Evolutionary conservation across 2,888 invertebrate genomes (phyloP), one percentile per base, ranked within the genome.

Genomic region (Lydus trimaculatus): DNA sequence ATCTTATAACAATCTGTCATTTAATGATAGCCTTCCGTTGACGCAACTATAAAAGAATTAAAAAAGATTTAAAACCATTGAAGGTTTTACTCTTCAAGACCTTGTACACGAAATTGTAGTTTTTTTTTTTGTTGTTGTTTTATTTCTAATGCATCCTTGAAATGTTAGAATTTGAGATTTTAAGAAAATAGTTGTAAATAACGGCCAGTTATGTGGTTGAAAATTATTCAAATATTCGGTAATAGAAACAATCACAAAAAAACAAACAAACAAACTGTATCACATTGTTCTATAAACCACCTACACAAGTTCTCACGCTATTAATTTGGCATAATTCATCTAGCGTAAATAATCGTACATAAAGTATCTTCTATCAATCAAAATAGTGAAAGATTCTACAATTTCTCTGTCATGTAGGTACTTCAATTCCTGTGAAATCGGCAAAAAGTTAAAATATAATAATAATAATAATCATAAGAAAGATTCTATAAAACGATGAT

Each of bases 21-120:
- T 78, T 82, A 82, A 82, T 82, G 81, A 81, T 76, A 79, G 79
- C 78, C 80, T 81, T 82, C 81, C 81, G 82, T 76, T 81, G 79
- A 80, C 79, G 81, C 78, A 80, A 81, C 76, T 73, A 69, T 73
- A 70, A 75, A 52, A 11, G 73, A 73, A 73, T 76, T 73, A 75
- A 75, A 75, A 75, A 75, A 74, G 69, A 73, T 74, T 75, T 73
- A 72, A 68, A n/a, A 64, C 58, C 66, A 67, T 68, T 71, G 73
- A 75, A 75, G 75, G 74, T 75, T 73, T 73, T 28, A 60, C 52
- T 65, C 63, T 65, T 65, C 59, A 60, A 65, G 65, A 65, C 63
- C 67, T 65, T 70, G 70, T 15, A 23, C 67, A 70, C 64, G 66
- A 66, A 64, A 11, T 48, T 15, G 7, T 8, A 9, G 2, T 33